These are phyloP conservation scores for Chaetura pelagica DNA, from an alignment of 2,113 vertebrate genomes.

Conservation along the genomic window DNA sequence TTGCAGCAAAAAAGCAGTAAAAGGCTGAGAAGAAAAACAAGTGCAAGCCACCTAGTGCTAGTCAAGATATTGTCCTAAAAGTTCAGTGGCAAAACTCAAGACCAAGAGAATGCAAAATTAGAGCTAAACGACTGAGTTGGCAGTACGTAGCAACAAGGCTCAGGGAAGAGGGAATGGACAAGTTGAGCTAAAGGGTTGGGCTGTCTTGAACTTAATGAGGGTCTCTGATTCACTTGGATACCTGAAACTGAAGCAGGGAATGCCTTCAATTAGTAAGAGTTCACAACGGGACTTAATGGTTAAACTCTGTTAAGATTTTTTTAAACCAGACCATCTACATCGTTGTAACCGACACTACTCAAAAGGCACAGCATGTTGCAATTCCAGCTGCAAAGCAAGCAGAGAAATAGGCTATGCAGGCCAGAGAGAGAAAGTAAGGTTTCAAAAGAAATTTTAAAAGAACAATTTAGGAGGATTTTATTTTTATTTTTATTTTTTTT, in stretches of 20 bases:
- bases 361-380: slow-evolving; percentile 7
- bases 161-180: not conserved
- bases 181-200: not conserved
- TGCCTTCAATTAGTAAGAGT: not conserved
- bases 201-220: not conserved
- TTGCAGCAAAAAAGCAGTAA: not conserved
- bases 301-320: not conserved
- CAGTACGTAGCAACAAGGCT: not conserved
- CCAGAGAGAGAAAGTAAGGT: not conserved
- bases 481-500: no score
- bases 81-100: not conserved
- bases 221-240: not conserved
- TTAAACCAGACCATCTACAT: not conserved
- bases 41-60: not conserved
- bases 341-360: not conserved
- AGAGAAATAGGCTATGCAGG: not conserved
- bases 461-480: not conserved
- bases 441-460: slow-evolving; percentile 1
- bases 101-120: not conserved
- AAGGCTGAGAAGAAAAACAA: not conserved
- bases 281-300: not conserved
- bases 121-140: not conserved
- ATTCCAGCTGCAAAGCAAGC: not conserved
- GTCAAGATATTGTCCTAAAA: fast-evolving
- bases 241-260: not conserved